Evolutionary conservation across 2,888 invertebrate species (phyloP).

Genomic region (Cheilosia scutellata): DNA sequence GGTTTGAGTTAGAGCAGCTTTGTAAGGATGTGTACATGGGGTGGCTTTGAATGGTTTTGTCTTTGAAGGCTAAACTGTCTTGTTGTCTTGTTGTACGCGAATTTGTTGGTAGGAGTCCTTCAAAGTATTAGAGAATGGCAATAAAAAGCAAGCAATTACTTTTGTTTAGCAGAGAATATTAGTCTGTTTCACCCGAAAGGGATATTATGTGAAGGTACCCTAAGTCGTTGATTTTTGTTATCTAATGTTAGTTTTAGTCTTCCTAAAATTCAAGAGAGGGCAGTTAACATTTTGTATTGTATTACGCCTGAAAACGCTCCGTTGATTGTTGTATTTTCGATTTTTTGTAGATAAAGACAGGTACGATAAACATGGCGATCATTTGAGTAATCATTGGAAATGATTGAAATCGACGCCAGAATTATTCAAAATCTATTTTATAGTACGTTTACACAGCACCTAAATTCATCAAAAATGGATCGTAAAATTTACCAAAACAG

Average conservation of each 20-base stretch:
- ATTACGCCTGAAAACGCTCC: too few species aligned
- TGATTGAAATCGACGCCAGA: too few species aligned
- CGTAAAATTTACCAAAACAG: too few species aligned
- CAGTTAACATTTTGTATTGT: too few species aligned
- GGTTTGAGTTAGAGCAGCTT: neutral
- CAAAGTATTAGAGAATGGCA: constrained; percentile 40
- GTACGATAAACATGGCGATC: too few species aligned
- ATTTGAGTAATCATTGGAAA: too few species aligned
- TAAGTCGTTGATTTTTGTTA: neutral
- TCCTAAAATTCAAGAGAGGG: too few species aligned
- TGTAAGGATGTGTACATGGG: constrained; percentile 1
- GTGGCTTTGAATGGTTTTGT: constrained; percentile 47
- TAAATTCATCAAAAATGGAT: too few species aligned
- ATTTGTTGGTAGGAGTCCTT: constrained; percentile 28
- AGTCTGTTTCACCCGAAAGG: neutral
- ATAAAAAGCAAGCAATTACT: constrained; percentile 50
- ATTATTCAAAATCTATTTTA: too few species aligned
- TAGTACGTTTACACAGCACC: too few species aligned
- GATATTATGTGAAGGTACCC: neutral
- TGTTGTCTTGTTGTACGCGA: constrained; percentile 33
- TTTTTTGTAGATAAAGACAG: too few species aligned
- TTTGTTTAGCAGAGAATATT: neutral
- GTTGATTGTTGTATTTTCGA: too few species aligned
- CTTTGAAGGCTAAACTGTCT: constrained; percentile 26
- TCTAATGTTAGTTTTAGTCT: neutral